Percentiles rank a stretch among this genome's conserved stretches.
phyloP scores from a whole-genome alignment of 2,113 vertebrate species.

The Halichoeres trimaculatus region DNA sequence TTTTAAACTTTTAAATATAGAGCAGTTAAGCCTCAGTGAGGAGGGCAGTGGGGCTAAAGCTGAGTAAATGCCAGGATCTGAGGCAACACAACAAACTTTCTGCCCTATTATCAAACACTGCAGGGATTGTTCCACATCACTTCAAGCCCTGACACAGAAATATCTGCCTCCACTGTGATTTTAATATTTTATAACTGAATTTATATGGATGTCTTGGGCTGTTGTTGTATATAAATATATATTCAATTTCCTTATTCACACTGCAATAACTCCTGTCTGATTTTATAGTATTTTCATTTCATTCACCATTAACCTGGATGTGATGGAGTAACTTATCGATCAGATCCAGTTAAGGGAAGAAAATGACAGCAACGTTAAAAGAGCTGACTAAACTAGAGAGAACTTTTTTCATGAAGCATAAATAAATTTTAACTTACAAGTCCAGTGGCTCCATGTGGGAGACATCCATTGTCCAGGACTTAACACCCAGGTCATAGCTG shows the following conservation, averaged over 20 bases:
- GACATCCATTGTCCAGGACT: conserved; percentile 3
- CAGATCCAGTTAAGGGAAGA: conserved; percentile 10
- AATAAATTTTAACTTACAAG: conserved; percentile 1
- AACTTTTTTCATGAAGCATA: conserved; percentile 6
- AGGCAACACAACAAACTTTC: conserved; percentile 29
- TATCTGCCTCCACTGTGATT: conserved; percentile 10
- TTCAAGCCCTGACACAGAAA: conserved; percentile 27
- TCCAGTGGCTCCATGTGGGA: too few relatives aligned
- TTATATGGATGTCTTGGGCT: conserved; percentile 15
- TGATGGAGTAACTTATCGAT: not conserved
- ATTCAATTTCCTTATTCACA: not conserved
- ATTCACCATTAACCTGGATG: conserved; percentile 20
- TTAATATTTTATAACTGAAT: conserved; percentile 32
- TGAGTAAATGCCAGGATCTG: conserved; percentile 50
- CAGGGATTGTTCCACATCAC: conserved; percentile 22
- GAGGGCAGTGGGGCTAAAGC: conserved; percentile 26
- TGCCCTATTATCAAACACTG: conserved; percentile 27
- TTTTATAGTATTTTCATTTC: conserved; percentile 7
- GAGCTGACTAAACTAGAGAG: not conserved
- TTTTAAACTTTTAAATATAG: conserved; percentile 47
- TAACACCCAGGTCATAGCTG: conserved; percentile 10
- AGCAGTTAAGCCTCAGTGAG: conserved; percentile 43
- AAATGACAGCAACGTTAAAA: conserved; percentile 4
- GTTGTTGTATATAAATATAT: not conserved
- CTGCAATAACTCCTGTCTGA: not conserved